Conservation (phyloP, 2,888 invertebrate genomes). For the Cordilura impudica region DNA sequence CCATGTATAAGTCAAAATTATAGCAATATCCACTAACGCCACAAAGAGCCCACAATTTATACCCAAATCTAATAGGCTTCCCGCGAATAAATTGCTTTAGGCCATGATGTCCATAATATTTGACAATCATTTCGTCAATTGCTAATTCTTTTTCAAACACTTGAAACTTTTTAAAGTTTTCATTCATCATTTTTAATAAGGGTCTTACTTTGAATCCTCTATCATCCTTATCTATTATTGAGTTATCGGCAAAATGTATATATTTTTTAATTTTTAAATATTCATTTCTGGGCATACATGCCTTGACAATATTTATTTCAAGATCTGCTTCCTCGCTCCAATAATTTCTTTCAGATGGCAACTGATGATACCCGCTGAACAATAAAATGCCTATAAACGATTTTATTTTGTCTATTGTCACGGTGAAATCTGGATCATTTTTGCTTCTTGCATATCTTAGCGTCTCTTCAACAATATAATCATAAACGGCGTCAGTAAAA, state of each 20-base stretch:
- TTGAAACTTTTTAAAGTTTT: constrained; percentile 5
- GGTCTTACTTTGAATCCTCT: constrained; percentile 18
- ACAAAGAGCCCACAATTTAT: constrained; percentile 38
- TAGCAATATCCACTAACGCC: constrained; percentile 28
- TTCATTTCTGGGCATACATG: constrained; percentile 65
- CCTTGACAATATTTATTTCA: constrained; percentile 65
- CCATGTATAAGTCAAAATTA: constrained; percentile 22
- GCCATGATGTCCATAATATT: constrained; percentile 44
- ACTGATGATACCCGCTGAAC: constrained; percentile 68
- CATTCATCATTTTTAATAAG: not conserved
- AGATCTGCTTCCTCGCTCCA: constrained; percentile 70
- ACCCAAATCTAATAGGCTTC: constrained; percentile 25
- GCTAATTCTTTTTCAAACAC: constrained; percentile 30
- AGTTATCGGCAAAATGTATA: constrained; percentile 34
- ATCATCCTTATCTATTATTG: constrained; percentile 12
- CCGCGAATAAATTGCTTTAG: constrained; percentile 38
- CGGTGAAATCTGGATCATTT: constrained; percentile 5
- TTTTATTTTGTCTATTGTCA: not conserved
- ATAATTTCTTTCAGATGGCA: constrained; percentile 68
- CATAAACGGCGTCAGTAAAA: constrained; percentile 2
- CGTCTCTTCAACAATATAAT: not conserved
- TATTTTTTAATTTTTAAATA: constrained; percentile 55
- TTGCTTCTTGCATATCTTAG: constrained; percentile 12
- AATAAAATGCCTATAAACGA: constrained; percentile 57
- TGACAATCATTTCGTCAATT: constrained; percentile 45